Evolutionary conservation across 2,797 vertebrate genomes (phyloP), one percentile per base, ranked within the genome.

Genomic region (Hoplostethus mediterraneus): DNA sequence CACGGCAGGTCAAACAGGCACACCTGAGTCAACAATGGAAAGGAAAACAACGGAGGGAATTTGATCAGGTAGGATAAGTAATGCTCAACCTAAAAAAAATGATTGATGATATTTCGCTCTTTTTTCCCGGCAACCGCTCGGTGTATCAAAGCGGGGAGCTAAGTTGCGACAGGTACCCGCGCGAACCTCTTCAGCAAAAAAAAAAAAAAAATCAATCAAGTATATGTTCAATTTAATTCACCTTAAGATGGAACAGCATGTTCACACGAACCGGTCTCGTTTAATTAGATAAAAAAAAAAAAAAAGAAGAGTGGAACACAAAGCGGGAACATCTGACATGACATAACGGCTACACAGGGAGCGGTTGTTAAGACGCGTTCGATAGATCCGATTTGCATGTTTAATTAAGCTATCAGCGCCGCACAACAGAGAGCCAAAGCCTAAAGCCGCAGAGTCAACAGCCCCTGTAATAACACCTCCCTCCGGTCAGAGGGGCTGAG

Each of bases 361-460:
- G 88, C 65, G 81, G 85, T 73, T 89, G 89, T 90, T 87, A 85
- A 90, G 85, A 84, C 82, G 74, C 92, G 90, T 91, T 93, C 90
- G 91, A 95, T 94, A 92, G 91, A 93, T 86, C 85, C 91, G 93
- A 95, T 95, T 95, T 89, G 71, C 95, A 94, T 95, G 92, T 90
- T 95, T 95, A 96, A 95, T 97, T 96, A 95, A 92, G 67, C 93
- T 92, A 94, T 94, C 91, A 91, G 85, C 87, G 77, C 84, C 77
- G 87, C 93, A 93, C 94, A 93, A 94, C 88, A 90, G 91, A 93
- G 91, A 90, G 88, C 89, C 85, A 87, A 88, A 89, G 87, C 88
- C 31, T 72, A 95, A 95, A 95, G 94, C 95, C 92, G 94, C 93
- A 96, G 95, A 96, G 95, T 96, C 96, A 97, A 96, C 94, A 95